Evolutionary conservation across 2,797 vertebrate genomes (phyloP), one percentile per base, ranked within the genome.

Genomic region (Characodon lateralis): DNA sequence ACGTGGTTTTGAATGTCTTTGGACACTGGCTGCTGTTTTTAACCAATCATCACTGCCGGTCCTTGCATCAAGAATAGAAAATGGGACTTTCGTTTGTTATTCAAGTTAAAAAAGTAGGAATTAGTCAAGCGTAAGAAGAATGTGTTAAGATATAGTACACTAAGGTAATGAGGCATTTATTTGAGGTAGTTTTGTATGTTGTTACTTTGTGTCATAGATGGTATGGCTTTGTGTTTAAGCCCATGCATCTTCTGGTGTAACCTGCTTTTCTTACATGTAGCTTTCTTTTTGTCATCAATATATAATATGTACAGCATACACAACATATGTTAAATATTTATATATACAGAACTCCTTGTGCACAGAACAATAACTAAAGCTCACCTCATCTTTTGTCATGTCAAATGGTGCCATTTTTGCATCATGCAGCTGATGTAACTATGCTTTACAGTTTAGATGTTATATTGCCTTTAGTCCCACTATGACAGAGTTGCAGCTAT

Each of bases 401-500:
- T 48, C 39, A n/a, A 3, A 18, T n/a, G 39, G 50, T 46, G 59
- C 2, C 13, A 24, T 58, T 78, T 24, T 69, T 73, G 71, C 71
- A 72, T 72, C 76, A 72, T 28, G 35, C 31, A 41, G 28, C 28
- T 22, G 66, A 5, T 65, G 12, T 58, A 48, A 79, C 72, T 71
- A 35, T 28, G 13, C 22, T 61, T 18, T 56, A n/a, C 55, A 63
- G 18, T 74, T 71, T 63, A 78, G 77, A 72, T n/a, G 73, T 77
- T 0, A 0, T 16, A 46, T 13, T 6, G 12, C 73, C 72, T 83
- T 48, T 81, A 70, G 58, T 31, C 9, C 0, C 20, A 2, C 10
- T 26, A 68, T 58, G n/a, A 53, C 39, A 10, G 14, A 84, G 63
- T 79, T 79, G 72, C 81, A 82, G 51, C 78, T 65, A 66, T 80